Percentiles rank a stretch among this genome's conserved stretches.
Evolutionary conservation across 1,140 invertebrate species (phyloP).

Genomic region (Nymphalis io): DNA sequence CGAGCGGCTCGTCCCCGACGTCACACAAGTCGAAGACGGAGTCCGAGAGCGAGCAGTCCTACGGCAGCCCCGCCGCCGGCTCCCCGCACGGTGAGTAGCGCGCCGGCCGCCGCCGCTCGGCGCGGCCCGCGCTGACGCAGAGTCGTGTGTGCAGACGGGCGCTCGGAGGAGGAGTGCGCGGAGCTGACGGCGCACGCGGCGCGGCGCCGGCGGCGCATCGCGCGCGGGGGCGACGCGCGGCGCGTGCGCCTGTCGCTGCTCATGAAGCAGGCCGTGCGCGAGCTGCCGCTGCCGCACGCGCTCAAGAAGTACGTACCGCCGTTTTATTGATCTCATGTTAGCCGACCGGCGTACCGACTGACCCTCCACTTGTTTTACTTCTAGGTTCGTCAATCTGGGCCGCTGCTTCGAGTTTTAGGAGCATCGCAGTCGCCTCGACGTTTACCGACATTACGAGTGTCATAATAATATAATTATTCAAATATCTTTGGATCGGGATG

Average conservation of each 20-base stretch:
- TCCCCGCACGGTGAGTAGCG: neutral
- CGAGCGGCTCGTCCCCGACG: slow-evolving; percentile 28
- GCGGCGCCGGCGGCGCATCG: slow-evolving; percentile 33
- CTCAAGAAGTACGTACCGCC: slow-evolving; percentile 56
- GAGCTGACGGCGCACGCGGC: slow-evolving; percentile 30
- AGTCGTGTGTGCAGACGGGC: neutral
- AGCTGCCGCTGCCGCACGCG: slow-evolving; percentile 61
- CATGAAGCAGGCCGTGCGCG: slow-evolving; percentile 58
- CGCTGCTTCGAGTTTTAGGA: slow-evolving; percentile 60
- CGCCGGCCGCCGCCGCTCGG: no score
- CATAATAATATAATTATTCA: slow-evolving; percentile 14
- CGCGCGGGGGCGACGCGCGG: slow-evolving; percentile 42
- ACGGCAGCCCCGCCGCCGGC: slow-evolving; percentile 19
- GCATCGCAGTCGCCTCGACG: neutral
- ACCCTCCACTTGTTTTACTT: no score
- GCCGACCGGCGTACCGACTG: no score
- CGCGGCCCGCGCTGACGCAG: neutral
- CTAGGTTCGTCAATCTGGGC: slow-evolving; percentile 56
- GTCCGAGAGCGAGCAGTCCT: slow-evolving; percentile 34
- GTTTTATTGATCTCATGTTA: no score
- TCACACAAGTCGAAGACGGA: slow-evolving; percentile 38
- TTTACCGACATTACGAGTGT: slow-evolving; percentile 1
- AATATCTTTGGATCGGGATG: slow-evolving; percentile 2
- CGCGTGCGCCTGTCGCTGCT: slow-evolving; percentile 55
- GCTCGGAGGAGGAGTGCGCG: slow-evolving; percentile 20